Conservation (phyloP, 2,888 invertebrate species). For the Polydrusus pterygomalis region DNA sequence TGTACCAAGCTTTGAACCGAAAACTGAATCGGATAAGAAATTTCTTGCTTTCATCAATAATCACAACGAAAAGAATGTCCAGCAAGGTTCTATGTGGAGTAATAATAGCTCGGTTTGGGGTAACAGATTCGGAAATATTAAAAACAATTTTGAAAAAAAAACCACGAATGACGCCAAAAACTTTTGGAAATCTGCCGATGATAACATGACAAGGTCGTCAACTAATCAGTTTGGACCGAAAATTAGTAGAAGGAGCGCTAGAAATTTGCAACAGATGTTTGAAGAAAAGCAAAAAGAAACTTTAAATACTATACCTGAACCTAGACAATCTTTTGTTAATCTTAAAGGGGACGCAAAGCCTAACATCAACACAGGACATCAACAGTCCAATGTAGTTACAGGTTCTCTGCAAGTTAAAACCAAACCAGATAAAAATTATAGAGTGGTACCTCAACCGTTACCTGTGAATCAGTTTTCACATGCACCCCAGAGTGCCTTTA, state of each 20-base stretch:
- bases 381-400: constrained; percentile 49
- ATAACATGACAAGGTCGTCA: constrained; percentile 67
- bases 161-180: constrained; percentile 75
- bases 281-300: constrained; percentile 68
- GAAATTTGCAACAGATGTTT: constrained; percentile 69
- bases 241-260: constrained; percentile 67
- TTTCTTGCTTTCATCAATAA: constrained; percentile 89
- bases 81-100: constrained; percentile 64
- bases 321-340: background rate
- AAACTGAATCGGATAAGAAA: constrained; percentile 89
- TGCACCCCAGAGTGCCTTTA: constrained; percentile 85
- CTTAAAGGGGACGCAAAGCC: constrained; percentile 31
- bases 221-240: constrained; percentile 68
- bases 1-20: constrained; percentile 81
- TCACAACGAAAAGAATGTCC: constrained; percentile 75
- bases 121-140: constrained; percentile 88
- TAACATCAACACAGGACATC: constrained; percentile 71
- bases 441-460: constrained; percentile 76
- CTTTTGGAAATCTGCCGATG: constrained; percentile 80
- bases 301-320: constrained; percentile 57
- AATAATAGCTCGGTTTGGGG: constrained; percentile 79
- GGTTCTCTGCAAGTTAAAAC: constrained; percentile 62
- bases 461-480: constrained; percentile 85
- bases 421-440: constrained; percentile 68
- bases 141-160: constrained; percentile 83